phyloP scores from a whole-genome alignment of 2,113 vertebrate species.

The Sylvilagus bachmani region DNA sequence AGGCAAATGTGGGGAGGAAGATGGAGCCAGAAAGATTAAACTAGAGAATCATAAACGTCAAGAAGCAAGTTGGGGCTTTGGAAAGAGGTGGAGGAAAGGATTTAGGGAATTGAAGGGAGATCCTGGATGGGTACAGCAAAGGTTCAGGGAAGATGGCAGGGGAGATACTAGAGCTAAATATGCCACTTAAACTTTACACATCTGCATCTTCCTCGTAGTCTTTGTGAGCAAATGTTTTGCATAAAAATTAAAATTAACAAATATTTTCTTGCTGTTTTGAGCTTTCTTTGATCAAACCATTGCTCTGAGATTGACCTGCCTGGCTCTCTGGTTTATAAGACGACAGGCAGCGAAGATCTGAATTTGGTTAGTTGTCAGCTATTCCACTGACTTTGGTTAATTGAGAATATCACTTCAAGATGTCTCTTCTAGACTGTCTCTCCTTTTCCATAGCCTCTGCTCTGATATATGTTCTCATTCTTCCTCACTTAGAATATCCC shows the following conservation, averaged over 20 bases:
- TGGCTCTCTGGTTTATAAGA: background rate
- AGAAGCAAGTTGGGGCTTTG: background rate
- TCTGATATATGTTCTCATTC: background rate
- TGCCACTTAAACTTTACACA: background rate
- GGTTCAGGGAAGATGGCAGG: background rate
- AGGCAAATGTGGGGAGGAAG: background rate
- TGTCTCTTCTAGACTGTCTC: background rate
- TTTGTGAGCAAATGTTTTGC: background rate
- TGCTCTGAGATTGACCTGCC: background rate
- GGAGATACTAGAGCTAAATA: background rate
- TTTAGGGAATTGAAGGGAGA: background rate
- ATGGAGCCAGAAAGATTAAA: background rate
- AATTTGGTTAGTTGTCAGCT: background rate
- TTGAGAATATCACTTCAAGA: background rate
- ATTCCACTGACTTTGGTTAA: background rate
- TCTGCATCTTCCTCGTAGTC: background rate
- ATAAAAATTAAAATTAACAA: background rate
- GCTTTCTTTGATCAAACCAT: conserved; percentile 28
- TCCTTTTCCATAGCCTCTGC: background rate
- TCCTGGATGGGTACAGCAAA: no score
- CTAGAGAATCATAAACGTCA: background rate
- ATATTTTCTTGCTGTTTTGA: background rate
- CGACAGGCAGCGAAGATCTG: background rate
- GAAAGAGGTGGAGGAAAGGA: background rate
- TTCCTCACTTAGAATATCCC: background rate